phyloP scores from a whole-genome alignment of 1,140 invertebrate genomes.

The Aphis gossypii region DNA sequence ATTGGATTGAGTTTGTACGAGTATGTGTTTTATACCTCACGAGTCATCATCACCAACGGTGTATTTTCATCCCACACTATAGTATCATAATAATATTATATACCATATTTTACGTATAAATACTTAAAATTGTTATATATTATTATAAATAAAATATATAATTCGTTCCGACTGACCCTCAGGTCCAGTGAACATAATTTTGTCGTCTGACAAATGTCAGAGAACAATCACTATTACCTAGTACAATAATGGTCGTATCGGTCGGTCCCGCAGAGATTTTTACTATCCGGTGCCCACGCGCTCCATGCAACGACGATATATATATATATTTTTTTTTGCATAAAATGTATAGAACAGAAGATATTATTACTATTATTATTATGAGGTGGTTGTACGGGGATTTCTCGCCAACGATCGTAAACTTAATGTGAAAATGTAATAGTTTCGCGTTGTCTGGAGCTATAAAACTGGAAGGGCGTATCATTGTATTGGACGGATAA shows the following conservation, averaged over 20 bases:
- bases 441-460: not conserved
- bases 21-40: not conserved
- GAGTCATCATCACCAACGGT: not conserved
- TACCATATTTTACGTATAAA: not conserved
- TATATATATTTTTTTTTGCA: not conserved
- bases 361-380: not conserved
- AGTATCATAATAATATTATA: not conserved
- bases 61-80: not conserved
- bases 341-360: not conserved
- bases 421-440: conserved; percentile 22
- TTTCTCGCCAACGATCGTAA: conserved; percentile 9
- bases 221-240: conserved; percentile 4
- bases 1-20: not conserved
- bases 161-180: not conserved
- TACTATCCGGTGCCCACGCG: conserved; percentile 19
- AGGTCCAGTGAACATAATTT: not conserved
- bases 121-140: conserved; percentile 19
- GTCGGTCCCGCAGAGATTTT: conserved; percentile 19
- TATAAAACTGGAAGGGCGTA: not conserved
- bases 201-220: not conserved
- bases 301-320: not conserved
- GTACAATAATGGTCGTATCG: not conserved
- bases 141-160: not conserved
- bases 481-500: conserved; percentile 6
- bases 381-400: not conserved